These are phyloP conservation scores for Coranthus polyacanthus DNA, from an alignment of 2,797 vertebrate genomes.

Conservation along the genomic window DNA sequence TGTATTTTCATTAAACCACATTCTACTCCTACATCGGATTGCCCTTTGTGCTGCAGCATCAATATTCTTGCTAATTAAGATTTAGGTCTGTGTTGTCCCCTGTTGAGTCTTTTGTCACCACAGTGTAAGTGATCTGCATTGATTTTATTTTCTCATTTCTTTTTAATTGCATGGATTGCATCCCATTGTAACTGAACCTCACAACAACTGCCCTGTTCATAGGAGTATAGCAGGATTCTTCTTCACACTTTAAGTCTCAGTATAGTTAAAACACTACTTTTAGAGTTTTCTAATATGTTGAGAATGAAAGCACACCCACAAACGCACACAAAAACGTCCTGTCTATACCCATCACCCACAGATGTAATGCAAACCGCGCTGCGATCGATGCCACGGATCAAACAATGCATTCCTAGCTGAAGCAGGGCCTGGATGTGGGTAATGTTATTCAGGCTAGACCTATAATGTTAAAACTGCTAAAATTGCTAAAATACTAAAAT, in stretches of 20 bases:
- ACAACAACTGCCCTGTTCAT: conserved; percentile 31
- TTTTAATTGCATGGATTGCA: conserved; percentile 73
- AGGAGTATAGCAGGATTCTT: conserved; percentile 25
- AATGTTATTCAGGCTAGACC: background rate
- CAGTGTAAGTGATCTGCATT: conserved; percentile 78
- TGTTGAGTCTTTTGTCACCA: conserved; percentile 76
- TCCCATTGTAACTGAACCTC: conserved; percentile 62
- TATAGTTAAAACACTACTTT: background rate
- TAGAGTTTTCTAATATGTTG: background rate
- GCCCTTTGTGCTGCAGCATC: conserved; percentile 68
- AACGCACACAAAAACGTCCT: conserved; percentile 4
- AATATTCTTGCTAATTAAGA: conserved; percentile 81
- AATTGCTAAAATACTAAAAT: background rate
- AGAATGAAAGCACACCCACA: background rate
- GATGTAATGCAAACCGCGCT: conserved; percentile 25
- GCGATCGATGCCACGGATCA: conserved; percentile 23
- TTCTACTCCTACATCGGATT: conserved; percentile 44
- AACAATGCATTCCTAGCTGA: conserved; percentile 29
- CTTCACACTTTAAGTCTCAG: background rate
- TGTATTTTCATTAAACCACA: conserved; percentile 38
- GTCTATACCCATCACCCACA: background rate
- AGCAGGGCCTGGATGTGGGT: background rate
- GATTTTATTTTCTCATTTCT: conserved; percentile 80
- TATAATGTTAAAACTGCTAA: no score
- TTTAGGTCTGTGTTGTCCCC: conserved; percentile 74